Evolutionary conservation across 2,888 invertebrate species (phyloP).

Genomic region (Cephus runcator): DNA sequence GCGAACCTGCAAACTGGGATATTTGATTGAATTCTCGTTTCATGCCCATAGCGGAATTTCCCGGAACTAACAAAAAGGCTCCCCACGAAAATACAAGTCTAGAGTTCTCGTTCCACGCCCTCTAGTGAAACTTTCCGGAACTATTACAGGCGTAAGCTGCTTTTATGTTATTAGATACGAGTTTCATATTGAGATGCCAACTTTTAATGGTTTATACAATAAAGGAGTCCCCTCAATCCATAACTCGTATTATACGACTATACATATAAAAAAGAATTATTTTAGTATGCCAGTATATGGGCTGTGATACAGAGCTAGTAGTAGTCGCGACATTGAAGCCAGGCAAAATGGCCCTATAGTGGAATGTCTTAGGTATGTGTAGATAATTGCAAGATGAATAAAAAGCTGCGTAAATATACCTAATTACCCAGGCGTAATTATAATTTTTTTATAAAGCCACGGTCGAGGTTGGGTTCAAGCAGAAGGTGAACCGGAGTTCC

Average conservation of each 20-base stretch:
- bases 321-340: not conserved
- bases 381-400: not conserved
- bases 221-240: too few relatives aligned
- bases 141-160: too few relatives aligned
- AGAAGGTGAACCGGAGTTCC: constrained; percentile 39
- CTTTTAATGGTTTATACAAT: too few relatives aligned
- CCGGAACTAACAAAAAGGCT: too few relatives aligned
- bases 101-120: too few relatives aligned
- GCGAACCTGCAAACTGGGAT: too few relatives aligned
- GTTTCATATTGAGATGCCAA: too few relatives aligned
- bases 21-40: too few relatives aligned
- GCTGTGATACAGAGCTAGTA: not conserved
- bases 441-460: constrained; percentile 1
- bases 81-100: too few relatives aligned
- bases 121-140: too few relatives aligned
- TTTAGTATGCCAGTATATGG: not conserved
- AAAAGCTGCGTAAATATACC: constrained; percentile 2
- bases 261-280: not conserved
- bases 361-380: not conserved
- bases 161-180: too few relatives aligned
- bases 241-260: not conserved
- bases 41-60: too few relatives aligned
- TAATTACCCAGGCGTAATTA: constrained; percentile 4
- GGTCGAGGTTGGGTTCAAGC: constrained; percentile 6
- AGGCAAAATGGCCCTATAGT: not conserved